Evolutionary conservation across 1,140 invertebrate genomes (phyloP), one percentile per base, ranked within the genome.

Genomic region (Papilio polyxenes): DNA sequence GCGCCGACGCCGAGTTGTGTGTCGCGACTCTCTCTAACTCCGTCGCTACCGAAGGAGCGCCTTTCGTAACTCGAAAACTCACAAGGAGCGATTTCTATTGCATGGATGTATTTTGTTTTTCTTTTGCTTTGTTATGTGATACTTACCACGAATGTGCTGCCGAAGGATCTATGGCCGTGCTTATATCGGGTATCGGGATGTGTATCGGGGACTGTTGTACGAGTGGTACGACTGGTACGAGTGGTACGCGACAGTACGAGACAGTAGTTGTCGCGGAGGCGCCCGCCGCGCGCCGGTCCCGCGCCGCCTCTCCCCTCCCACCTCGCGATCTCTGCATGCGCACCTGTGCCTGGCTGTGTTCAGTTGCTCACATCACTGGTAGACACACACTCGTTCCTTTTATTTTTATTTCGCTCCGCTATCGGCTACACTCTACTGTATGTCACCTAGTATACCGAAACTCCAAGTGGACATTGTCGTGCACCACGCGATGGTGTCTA

Each of bases 361-460:
- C 90, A 92, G 92, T 95, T 94, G 94, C 94, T 94, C 93, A 94
- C 93, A 93, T 94, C 92, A 93, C 93, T 92, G 91, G 92, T 95
- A 93, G 90, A 92, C 89, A 92, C 93, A 92, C 92, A 91, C 88
- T 88, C 85, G 86, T 91, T 92, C 91, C 88, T 92, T 92, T 92
- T 93, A 87, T 92, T 93, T 93, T 93, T 91, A 88, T 93, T 91
- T 94, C 86, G 92, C 93, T 93, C 92, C 91, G 93, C 93, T 94
- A 92, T 90, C 90, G 91, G 91, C 92, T 91, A 92, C 91, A 94
- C 89, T 90, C 87, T 89, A 89, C 83, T 88, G 82, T 89, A 87
- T 89, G 88, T 92, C 91, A 93, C 89, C 89, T 94, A 93, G 91
- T 89, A 86, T 90, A 92, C 89, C 91, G 92, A 92, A 88, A 89